These are phyloP conservation scores for Hoplodrina ambigua DNA, from an alignment of 2,888 invertebrate genomes.

Conservation along the genomic window DNA sequence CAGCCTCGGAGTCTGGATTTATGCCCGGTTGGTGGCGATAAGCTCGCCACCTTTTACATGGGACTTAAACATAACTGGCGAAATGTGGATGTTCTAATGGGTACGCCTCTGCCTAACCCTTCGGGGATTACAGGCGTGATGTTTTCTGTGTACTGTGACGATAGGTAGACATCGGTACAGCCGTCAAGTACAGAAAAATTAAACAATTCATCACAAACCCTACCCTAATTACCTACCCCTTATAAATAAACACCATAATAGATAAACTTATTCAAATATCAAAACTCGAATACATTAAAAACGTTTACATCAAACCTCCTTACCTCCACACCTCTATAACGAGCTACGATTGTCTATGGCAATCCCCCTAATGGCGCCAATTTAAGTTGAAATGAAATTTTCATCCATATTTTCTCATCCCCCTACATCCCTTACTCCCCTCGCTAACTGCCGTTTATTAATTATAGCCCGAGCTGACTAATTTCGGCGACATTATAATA, in stretches of 20 bases:
- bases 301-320: slow-evolving; percentile 55
- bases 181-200: background rate
- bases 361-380: slow-evolving; percentile 64
- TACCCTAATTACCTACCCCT: background rate
- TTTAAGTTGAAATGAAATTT: slow-evolving; percentile 65
- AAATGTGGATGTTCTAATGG: no score
- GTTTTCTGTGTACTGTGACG: no score
- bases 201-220: background rate
- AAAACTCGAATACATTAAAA: slow-evolving; percentile 39
- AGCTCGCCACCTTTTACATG: no score
- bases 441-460: slow-evolving; percentile 64
- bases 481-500: slow-evolving; percentile 76
- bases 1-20: no score
- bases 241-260: background rate
- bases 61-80: no score
- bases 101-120: no score
- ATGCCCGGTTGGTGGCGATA: no score
- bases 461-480: slow-evolving; percentile 65
- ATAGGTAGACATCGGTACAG: no score
- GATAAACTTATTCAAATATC: slow-evolving; percentile 24
- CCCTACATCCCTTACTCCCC: slow-evolving; percentile 49
- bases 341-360: slow-evolving; percentile 61
- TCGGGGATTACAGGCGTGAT: no score
- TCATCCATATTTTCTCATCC: slow-evolving; percentile 62
- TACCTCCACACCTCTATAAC: slow-evolving; percentile 55